Evolutionary conservation across 2,888 invertebrate genomes (phyloP), one percentile per base, ranked within the genome.

Genomic region (Norana najaformis): DNA sequence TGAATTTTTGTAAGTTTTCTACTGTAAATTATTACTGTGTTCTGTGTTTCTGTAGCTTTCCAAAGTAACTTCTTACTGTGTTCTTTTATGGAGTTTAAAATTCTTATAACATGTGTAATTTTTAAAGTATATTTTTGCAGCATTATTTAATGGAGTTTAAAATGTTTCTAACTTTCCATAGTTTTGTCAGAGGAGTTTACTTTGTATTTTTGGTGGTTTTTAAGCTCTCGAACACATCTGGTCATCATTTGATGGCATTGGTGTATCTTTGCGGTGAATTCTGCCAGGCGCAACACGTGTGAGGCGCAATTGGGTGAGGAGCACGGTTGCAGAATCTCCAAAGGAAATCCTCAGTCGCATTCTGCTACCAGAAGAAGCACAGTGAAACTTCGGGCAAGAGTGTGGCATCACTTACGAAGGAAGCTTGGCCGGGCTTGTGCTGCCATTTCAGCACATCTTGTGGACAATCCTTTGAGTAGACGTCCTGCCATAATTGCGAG

Each of bases 211-310:
- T 35, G n/a, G 35, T 85, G 35, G 35, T 85, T 37, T 89, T 89
- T n/a, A 35, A 90, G 90, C 36, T 47, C 47, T 85, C 39, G 69
- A 85, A 88, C 37, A 88, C 39, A 90, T 47, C 83, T 47, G 41
- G 34, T 83, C 47, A 69, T 90, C 53, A 41, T 36, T 88, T 88
- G 39, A 53, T 69, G 89, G 88, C 39, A 83, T 89, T 90, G 90
- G 88, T 85, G 39, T 89, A 38, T 88, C 47, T 88, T 69, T 82
- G 41, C 39, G 82, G 69, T 38, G 88, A 90, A 39, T 90, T 47
- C 37, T 90, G 90, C 90, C 90, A 82, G 69, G 89, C 90, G 34
- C 90, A 90, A 90, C 90, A 90, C 89, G 89, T 89, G 36, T 90
- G 90, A 90, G 83, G 47, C 13, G 69, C n/a, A 88, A n/a, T 69